Base-by-base conservation (phyloP, 2,113 vertebrate genomes). In the Anhinga anhinga region DNA sequence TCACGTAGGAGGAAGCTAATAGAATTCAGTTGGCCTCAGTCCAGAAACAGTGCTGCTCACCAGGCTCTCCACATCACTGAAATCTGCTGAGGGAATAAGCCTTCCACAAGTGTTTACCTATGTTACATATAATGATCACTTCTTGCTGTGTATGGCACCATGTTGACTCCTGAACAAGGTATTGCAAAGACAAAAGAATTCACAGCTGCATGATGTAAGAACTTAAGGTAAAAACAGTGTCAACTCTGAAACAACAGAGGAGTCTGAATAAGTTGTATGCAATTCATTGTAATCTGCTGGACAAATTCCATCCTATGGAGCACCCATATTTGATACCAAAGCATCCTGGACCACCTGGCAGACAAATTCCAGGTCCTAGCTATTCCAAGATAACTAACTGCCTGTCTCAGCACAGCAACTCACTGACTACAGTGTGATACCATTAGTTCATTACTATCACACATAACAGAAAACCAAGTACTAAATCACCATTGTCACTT, bases 1-100 rank as follows among this genome's bases (percentile, higher is more conserved):
- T 2, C 4, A 2, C 2, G 2, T 13, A 52, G 32, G 2, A 84
- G 11, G 3, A 86, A 16, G 5, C 27, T 26, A 56, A 8, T 1
- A 19, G 26, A 92, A 88, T 5, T 38, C 29, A 49, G 29, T 7
- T 29, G 18, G 10, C 17, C 11, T 71, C 20, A 26, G 23, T 34
- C 15, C 18, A 29, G 38, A 19, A 32, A 10, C 0, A 1, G 3
- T 29, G 22, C 9, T 52, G 36, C 2, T 21, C 13, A 27, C 11
- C 11, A 44, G 12, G 10, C 17, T 47, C 9, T 5, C 4, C 10
- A 16, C 10, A 36, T 11, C 19, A 59, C 27, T 7, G 45, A 82
- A 73, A 61, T 62, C 6, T 36, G 2, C 30, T 38, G 15, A 38
- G 14, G 16, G 16, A 62, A 42, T 36, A 72, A 77, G 32, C 5